Percentiles rank a stretch among this genome's conserved stretches.
phyloP scores from a whole-genome alignment of 2,888 invertebrate genomes.

The Lottia gigantea region DNA sequence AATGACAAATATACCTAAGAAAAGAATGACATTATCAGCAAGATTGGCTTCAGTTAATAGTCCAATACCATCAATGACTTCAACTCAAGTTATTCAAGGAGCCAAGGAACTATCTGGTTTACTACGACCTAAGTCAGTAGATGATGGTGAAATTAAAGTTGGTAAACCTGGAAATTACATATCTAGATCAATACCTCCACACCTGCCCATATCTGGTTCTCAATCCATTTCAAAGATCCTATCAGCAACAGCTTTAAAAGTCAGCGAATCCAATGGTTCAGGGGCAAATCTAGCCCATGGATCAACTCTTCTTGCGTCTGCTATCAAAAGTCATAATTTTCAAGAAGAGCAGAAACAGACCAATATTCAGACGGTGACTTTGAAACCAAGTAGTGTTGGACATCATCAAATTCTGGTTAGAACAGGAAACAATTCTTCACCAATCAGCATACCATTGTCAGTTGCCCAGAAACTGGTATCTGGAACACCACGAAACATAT shows the following conservation, averaged over 20 bases:
- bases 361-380: not conserved
- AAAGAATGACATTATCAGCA: constrained; percentile 14
- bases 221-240: constrained; percentile 19
- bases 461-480: constrained; percentile 27
- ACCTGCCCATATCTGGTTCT: not conserved
- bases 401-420: constrained; percentile 16
- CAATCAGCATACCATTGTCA: constrained; percentile 25
- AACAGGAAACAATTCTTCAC: constrained; percentile 23
- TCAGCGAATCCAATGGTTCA: constrained; percentile 1
- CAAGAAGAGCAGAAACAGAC: not conserved
- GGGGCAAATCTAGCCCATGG: not conserved
- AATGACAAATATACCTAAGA: constrained; percentile 16
- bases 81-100: constrained; percentile 27
- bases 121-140: constrained; percentile 24
- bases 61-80: constrained; percentile 22
- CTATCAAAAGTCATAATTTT: constrained; percentile 10
- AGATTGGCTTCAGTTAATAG: constrained; percentile 11
- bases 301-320: constrained; percentile 15
- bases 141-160: not conserved
- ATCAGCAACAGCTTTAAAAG: constrained; percentile 12
- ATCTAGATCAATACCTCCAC: not conserved
- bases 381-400: not conserved
- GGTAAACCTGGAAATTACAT: not conserved
- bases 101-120: constrained; percentile 39
- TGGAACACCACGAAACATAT: constrained; percentile 40